A percentile compares a stretch with the other conserved stretches of the same genome.
phyloP scores from a whole-genome alignment of 2,888 invertebrate species.

The Oscheius sp. region DNA sequence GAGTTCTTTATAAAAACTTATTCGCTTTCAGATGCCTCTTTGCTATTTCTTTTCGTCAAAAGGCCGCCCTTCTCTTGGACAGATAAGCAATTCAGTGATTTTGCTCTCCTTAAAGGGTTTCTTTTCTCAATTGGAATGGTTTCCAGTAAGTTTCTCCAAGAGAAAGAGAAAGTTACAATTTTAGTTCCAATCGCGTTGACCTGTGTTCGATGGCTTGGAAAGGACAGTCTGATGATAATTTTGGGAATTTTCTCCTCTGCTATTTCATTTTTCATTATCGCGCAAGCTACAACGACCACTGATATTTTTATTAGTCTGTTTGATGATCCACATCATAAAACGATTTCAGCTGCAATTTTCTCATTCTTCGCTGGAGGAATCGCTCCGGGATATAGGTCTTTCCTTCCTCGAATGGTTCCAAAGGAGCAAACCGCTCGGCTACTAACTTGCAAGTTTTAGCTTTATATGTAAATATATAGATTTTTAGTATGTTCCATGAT shows the following conservation, averaged over 20 bases:
- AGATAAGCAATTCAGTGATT: constrained; percentile 58
- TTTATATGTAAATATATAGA: neutral
- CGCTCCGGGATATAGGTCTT: constrained; percentile 62
- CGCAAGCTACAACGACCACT: constrained; percentile 54
- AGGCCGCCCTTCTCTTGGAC: constrained; percentile 63
- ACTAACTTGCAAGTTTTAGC: constrained; percentile 39
- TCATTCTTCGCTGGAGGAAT: constrained; percentile 57
- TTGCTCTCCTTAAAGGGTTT: constrained; percentile 38
- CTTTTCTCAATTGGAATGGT: constrained; percentile 48
- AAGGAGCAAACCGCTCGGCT: constrained; percentile 65
- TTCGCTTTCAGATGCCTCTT: constrained; percentile 47
- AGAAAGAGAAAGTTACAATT: neutral
- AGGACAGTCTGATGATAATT: constrained; percentile 61
- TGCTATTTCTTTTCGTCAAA: constrained; percentile 59
- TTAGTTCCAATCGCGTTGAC: constrained; percentile 53
- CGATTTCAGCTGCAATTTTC: constrained; percentile 53
- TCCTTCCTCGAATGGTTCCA: constrained; percentile 66
- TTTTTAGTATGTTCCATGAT: constrained; percentile 50
- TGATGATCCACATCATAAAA: neutral
- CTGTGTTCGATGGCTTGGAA: constrained; percentile 50
- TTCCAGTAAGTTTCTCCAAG: constrained; percentile 30
- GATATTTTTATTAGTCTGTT: constrained; percentile 56
- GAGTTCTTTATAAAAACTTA: neutral
- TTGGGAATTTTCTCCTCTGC: constrained; percentile 44
- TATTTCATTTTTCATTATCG: constrained; percentile 44